Evolutionary conservation across 2,888 invertebrate genomes (phyloP), one percentile per base, ranked within the genome.

Genomic region (Hirtodrosophila confusa): DNA sequence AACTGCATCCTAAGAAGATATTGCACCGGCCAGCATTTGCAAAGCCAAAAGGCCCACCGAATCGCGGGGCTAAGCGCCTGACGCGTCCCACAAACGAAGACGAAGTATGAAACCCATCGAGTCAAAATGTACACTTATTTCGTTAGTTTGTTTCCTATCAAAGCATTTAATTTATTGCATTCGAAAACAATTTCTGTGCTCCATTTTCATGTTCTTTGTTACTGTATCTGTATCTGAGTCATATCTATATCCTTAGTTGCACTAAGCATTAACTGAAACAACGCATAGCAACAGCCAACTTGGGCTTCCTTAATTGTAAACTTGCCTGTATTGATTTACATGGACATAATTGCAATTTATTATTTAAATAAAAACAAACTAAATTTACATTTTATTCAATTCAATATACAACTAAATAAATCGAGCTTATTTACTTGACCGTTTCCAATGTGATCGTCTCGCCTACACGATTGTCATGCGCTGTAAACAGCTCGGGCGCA

Each of bases 31-130:
- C 97, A 12, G 97, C 97, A 85, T 99, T 99, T 93, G 97, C 97
- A 66, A 98, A 98, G 92, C 99, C 99, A 1, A 98, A 98, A 92
- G 98, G 98, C 7, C 99, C 99, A 37, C 97, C 97, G 4, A 96
- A 96, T 89, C 93, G 98, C 84, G 98, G 98, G 39, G 97, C 97
- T 0, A 97, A 96, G 91, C 93, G 98, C 70, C 93, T 98, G 84
- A 97, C 97, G 48, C 96, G 95, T 91, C 80, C 84, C 68, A 60
- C 83, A 73, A 37, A 64, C 62, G 87, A 86, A 53, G 84, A 78
- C 68, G 68, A 82, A 78, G 80, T 91, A 92, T 75, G 92, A 88
- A 57, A 24, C 48, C 69, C 53, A 72, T 33, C 86, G 73, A 83
- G 66, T 76, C 60, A 73, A 63, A 39, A 7, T 37, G n/a, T 10